Base-by-base conservation (phyloP, 2,888 invertebrate genomes). In the Agrotis clavis region DNA sequence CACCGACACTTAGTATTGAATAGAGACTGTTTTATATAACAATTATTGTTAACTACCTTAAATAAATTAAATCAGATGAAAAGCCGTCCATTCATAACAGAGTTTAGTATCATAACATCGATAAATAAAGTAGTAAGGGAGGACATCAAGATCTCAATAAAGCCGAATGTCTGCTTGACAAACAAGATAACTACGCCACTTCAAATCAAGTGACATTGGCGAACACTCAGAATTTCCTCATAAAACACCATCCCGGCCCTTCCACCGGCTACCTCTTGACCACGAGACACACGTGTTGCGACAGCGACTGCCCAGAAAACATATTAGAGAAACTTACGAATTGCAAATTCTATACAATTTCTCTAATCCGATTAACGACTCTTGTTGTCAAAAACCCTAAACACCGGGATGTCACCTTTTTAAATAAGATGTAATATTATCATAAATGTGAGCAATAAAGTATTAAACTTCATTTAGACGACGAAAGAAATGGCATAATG, bases 181-280 rank as follows among this genome's bases (percentile, higher is more conserved):
- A 60, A 77, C 66, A 71, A 61, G 66, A 64, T 82, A 78, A 67
- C 60, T 50, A 41, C 45, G 16, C 13, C 53, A 53, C 54, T 71
- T 59, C 30, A 57, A 64, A 67, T 50, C 51, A 2, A 77, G 60
- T 19, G 45, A 69, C 66, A 56, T 63, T 66, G 45, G 59, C 45
- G 53, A 54, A 18, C 60, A 35, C 54, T 63, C 47, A 13, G 14
- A 48, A 65, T 51, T 67, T 50, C 13, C 35, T 65, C 64, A 56
- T 82, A 79, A 82, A 82, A 61, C 48, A 30, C 14, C 18, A 48
- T 14, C 25, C 51, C 6, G 13, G 21, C 51, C 18, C 30, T n/a
- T 9, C n/a, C 13, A 19, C 51, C 60, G 51, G 35, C 35, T 19
- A 35, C 13, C 57, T 6, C 35, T 35, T 2, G 35, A n/a, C n/a